Conservation (phyloP, 2,888 invertebrate species). For the Galerucella pusilla region DNA sequence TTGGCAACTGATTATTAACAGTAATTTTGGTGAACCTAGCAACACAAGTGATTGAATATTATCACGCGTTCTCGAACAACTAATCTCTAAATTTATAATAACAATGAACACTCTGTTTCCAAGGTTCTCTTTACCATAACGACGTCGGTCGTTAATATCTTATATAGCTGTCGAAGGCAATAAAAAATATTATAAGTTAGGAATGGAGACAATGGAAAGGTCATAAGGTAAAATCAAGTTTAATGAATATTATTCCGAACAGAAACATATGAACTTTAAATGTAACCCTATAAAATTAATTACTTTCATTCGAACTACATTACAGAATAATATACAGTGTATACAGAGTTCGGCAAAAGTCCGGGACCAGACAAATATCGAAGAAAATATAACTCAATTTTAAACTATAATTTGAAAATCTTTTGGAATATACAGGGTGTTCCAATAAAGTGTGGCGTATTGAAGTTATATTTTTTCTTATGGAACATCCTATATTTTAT, state of each 20-base stretch:
- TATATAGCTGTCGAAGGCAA: neutral
- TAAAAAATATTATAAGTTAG: neutral
- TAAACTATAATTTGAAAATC: no score
- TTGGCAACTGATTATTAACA: neutral
- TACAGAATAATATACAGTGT: no score
- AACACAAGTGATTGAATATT: conserved; percentile 8
- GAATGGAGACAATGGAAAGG: conserved; percentile 5
- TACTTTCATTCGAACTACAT: no score
- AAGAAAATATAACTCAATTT: no score
- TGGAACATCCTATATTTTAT: no score
- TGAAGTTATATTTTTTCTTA: no score
- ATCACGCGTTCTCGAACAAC: neutral
- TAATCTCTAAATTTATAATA: conserved; percentile 6
- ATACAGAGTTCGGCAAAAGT: no score
- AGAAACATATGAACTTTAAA: neutral
- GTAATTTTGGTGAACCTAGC: neutral
- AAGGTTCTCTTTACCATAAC: conserved; percentile 1
- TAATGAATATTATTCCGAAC: neutral
- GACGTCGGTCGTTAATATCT: neutral
- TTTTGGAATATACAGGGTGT: no score
- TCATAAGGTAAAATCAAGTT: neutral
- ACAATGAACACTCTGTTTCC: neutral
- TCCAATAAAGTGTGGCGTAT: no score
- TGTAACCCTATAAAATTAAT: neutral
- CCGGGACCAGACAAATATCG: no score